Conservation (phyloP, 2,797 vertebrate species). For the Sebastes steindachneri region DNA sequence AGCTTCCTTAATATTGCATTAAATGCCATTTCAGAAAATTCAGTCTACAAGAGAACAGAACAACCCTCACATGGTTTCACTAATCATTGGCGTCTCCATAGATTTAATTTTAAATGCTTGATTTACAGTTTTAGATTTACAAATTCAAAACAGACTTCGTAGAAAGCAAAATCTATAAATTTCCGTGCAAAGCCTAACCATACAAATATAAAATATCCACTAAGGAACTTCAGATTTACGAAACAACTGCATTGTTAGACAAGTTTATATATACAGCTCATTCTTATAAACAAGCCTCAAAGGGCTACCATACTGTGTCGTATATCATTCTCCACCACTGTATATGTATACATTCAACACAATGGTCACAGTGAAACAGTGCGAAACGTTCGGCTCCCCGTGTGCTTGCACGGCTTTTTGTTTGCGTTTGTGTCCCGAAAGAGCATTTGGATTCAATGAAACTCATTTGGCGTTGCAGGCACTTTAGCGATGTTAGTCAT, state of each 20-base stretch:
- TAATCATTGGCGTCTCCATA: neutral
- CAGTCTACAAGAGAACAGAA: neutral
- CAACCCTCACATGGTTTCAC: slow-evolving; percentile 3
- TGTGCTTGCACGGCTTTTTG: neutral
- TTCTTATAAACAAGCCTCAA: slow-evolving; percentile 11
- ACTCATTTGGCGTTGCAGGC: slow-evolving; percentile 43
- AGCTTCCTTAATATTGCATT: neutral
- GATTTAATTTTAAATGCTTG: slow-evolving; percentile 1
- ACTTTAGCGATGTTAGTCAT: slow-evolving; percentile 69
- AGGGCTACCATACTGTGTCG: slow-evolving; percentile 12
- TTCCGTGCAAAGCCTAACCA: neutral
- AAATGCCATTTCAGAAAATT: neutral
- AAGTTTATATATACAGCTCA: slow-evolving; percentile 8
- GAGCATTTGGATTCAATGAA: slow-evolving; percentile 67
- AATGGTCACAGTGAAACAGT: neutral
- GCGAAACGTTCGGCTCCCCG: neutral
- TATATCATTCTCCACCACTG: slow-evolving; percentile 5
- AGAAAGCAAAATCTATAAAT: slow-evolving; percentile 16
- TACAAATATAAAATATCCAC: neutral
- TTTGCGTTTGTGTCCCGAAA: slow-evolving; percentile 37
- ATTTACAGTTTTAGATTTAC: slow-evolving; percentile 5
- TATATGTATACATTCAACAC: slow-evolving; percentile 7
- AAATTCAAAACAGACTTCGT: slow-evolving; percentile 24
- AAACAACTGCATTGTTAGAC: slow-evolving; percentile 2
- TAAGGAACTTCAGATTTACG: slow-evolving; percentile 4